Conservation (phyloP, 2,888 invertebrate species). For the Nymphalis urticae region DNA sequence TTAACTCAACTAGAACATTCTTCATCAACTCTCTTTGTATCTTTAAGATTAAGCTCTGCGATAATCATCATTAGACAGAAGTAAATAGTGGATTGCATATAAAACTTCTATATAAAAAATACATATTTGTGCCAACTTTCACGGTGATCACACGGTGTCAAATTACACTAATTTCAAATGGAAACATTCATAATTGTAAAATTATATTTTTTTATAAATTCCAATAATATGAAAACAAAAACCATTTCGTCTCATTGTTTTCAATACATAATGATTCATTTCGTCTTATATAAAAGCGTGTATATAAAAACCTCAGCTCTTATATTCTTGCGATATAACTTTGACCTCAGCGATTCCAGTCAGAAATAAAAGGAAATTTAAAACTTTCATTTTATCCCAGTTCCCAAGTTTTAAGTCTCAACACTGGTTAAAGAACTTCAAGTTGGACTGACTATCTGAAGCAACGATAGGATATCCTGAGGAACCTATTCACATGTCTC, state of each 20-base stretch:
- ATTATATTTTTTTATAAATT: neutral
- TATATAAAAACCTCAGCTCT: slow-evolving; percentile 2
- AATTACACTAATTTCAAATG: too few relatives aligned
- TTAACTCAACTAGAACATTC: too few relatives aligned
- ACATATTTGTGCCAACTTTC: too few relatives aligned
- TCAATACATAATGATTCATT: neutral
- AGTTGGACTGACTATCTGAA: slow-evolving; percentile 26
- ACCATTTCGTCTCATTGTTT: neutral
- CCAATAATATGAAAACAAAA: neutral
- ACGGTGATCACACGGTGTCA: too few relatives aligned
- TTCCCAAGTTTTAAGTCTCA: slow-evolving; percentile 36
- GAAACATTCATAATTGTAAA: too few relatives aligned
- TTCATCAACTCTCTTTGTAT: too few relatives aligned
- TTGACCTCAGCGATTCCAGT: slow-evolving; percentile 23
- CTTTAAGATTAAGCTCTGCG: too few relatives aligned
- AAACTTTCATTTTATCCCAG: slow-evolving; percentile 40
- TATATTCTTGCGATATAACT: slow-evolving; percentile 14
- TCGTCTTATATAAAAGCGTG: neutral
- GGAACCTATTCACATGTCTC: slow-evolving; percentile 58
- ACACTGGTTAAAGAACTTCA: slow-evolving; percentile 33
- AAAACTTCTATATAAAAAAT: too few relatives aligned
- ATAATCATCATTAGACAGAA: too few relatives aligned
- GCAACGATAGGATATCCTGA: slow-evolving; percentile 33
- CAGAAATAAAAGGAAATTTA: slow-evolving; percentile 28
- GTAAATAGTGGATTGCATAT: too few relatives aligned